Base-by-base conservation (phyloP, 2,888 invertebrate species). In the Meteorus colon region DNA sequence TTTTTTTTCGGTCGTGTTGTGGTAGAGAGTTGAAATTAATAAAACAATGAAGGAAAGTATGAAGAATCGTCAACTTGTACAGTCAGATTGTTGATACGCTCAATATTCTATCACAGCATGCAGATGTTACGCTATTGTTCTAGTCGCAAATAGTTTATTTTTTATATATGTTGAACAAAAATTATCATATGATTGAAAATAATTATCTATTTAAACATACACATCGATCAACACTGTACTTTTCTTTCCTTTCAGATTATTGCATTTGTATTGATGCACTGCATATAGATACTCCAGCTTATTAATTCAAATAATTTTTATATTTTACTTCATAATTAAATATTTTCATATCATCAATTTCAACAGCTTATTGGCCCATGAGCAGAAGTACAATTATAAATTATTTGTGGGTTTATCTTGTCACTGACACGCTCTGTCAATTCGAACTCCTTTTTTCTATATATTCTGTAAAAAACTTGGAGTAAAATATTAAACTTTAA, bases 31-130 rank as follows among this genome's bases (percentile, higher is more conserved):
- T 16, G 51, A 48, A 10, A 69, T 2, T 31, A 65, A 19, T 16
- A 45, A 27, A 71, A 71, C 14, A 37, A 41, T 41, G 10, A 31
- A 41, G 4, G 16, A 27, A 45, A 62, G 0, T 27, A 65, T 31
- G 8, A 12, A n/a, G 51, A 65, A 48, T 68, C 19, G 71, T 75
- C 75, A 72, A 73, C 62, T 74, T 74, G 75, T 75, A 77, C 80
- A 82, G 81, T 84, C 83, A 82, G 86, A 86, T 86, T 86, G 86
- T 86, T 86, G 86, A 86, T 86, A 86, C 86, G 86, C 86, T 86
- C 86, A 86, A 85, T 55, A 55, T 85, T 86, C 86, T 86, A 86
- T 86, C 86, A 86, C 86, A 86, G 86, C 85, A 86, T 86, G 84
- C 78, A 79, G 76, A 81, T 80, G 78, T 82, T 68, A 59, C 67